Percentiles rank a stretch among this genome's conserved stretches.
Conservation (phyloP, 2,888 invertebrate genomes). For the Eubasilissa splendida region DNA sequence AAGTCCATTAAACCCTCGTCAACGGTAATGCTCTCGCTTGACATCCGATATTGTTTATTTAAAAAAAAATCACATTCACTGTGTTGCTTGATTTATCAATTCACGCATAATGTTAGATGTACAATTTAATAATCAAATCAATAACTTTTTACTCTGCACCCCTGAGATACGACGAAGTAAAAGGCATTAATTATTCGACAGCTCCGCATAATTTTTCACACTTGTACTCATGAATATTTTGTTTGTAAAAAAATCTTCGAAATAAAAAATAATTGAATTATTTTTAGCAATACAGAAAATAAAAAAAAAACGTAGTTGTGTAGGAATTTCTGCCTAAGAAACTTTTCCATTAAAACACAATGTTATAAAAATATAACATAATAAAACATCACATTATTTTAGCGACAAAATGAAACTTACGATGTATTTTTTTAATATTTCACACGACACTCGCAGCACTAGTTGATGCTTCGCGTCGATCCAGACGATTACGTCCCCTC, state of each 20-base stretch:
- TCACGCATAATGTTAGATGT: too few relatives aligned
- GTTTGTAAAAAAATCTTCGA: not conserved
- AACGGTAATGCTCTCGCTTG: too few relatives aligned
- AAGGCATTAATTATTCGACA: too few relatives aligned
- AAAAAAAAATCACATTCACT: too few relatives aligned
- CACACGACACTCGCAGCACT: not conserved
- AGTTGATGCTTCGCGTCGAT: slow-evolving; percentile 29
- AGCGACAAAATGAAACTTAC: not conserved
- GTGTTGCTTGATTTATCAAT: too few relatives aligned
- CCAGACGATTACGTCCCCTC: slow-evolving; percentile 15
- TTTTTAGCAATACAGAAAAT: not conserved
- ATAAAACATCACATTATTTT: not conserved
- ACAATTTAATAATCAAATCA: too few relatives aligned
- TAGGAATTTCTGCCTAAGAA: not conserved
- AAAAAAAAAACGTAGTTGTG: too few relatives aligned
- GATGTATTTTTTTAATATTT: not conserved
- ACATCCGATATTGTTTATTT: too few relatives aligned
- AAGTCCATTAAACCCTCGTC: too few relatives aligned
- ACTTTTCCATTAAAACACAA: not conserved
- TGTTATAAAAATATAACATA: not conserved
- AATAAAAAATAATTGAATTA: not conserved
- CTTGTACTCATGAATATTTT: not conserved
- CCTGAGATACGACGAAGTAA: too few relatives aligned
- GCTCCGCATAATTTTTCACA: too few relatives aligned
- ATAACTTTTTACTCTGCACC: too few relatives aligned